Percentiles rank a stretch among this genome's conserved stretches.
These are phyloP conservation scores for Salvelinus alpinus DNA, from an alignment of 2,113 vertebrate species.

Conservation along the genomic window DNA sequence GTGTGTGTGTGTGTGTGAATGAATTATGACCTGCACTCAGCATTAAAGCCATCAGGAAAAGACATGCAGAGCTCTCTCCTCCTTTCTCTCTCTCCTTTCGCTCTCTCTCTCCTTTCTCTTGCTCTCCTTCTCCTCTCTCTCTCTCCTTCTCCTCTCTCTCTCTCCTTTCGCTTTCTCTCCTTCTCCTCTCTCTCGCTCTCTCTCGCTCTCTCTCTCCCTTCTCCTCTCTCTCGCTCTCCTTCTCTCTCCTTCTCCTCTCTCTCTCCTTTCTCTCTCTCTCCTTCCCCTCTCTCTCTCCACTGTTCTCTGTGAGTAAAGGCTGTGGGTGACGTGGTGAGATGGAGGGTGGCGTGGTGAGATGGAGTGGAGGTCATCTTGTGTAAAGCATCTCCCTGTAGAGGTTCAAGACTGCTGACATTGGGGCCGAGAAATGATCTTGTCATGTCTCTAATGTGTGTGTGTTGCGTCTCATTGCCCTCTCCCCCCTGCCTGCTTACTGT, in stretches of 20 bases:
- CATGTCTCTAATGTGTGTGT: slow-evolving; percentile 18
- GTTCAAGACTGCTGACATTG: not conserved
- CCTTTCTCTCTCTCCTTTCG: not conserved
- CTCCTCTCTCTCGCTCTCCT: too few relatives aligned
- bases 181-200: not conserved
- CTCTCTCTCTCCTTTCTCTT: too few relatives aligned
- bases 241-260: too few relatives aligned
- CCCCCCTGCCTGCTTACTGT: not conserved
- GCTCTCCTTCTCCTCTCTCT: too few relatives aligned
- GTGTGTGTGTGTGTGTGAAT: slow-evolving; percentile 18
- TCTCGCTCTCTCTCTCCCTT: too few relatives aligned
- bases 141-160: not conserved
- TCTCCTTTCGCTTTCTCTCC: not conserved
- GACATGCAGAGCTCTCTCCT: slow-evolving; percentile 36
- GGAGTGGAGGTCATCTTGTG: slow-evolving; percentile 48
- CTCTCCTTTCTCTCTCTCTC: too few relatives aligned
- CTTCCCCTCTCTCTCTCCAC: not conserved
- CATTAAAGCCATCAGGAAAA: slow-evolving; percentile 60
- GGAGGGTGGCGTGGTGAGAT: not conserved
- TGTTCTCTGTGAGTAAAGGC: too few relatives aligned
- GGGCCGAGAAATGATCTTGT: slow-evolving; percentile 1
- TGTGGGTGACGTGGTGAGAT: not conserved
- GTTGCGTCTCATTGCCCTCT: not conserved
- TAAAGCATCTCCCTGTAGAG: slow-evolving; percentile 36
- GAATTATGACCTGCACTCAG: slow-evolving; percentile 61